A percentile compares a stretch with the other conserved stretches of the same genome.
These are phyloP conservation scores for Mactromeris polynyma DNA, from an alignment of 2,888 invertebrate species.

Conservation along the genomic window DNA sequence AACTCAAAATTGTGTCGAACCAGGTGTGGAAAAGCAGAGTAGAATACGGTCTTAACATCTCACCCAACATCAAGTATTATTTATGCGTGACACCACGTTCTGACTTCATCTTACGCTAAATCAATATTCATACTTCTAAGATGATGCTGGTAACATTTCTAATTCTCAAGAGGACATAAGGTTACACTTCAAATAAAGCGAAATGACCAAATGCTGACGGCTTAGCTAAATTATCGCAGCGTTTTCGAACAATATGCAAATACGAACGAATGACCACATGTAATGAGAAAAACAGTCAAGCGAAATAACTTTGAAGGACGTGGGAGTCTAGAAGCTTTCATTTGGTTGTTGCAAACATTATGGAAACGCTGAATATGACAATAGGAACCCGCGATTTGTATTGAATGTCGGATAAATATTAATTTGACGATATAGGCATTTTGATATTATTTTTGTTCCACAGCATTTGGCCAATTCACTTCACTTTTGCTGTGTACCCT, in stretches of 20 bases:
- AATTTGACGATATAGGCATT: too few species aligned
- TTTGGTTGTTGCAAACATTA: too few species aligned
- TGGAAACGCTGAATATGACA: too few species aligned
- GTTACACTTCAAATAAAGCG: not conserved
- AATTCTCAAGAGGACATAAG: not conserved
- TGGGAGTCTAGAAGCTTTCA: too few species aligned
- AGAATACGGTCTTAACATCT: not conserved
- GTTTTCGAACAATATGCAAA: not conserved
- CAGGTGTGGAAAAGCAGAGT: too few species aligned
- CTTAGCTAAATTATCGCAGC: not conserved
- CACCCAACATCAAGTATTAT: not conserved
- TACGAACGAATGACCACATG: not conserved
- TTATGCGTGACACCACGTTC: not conserved
- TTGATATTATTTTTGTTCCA: too few species aligned
- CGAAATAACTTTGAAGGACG: too few species aligned
- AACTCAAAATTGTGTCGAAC: too few species aligned
- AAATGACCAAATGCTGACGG: not conserved
- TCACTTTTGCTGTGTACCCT: too few species aligned
- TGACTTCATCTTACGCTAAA: not conserved
- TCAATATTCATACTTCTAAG: not conserved
- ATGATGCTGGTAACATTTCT: not conserved
- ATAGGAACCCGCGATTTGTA: too few species aligned
- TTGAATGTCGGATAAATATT: too few species aligned
- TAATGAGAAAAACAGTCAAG: not conserved
- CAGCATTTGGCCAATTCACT: too few species aligned